Conservation (phyloP, 2,113 vertebrate species). For the Saguinus imperator region DNA sequence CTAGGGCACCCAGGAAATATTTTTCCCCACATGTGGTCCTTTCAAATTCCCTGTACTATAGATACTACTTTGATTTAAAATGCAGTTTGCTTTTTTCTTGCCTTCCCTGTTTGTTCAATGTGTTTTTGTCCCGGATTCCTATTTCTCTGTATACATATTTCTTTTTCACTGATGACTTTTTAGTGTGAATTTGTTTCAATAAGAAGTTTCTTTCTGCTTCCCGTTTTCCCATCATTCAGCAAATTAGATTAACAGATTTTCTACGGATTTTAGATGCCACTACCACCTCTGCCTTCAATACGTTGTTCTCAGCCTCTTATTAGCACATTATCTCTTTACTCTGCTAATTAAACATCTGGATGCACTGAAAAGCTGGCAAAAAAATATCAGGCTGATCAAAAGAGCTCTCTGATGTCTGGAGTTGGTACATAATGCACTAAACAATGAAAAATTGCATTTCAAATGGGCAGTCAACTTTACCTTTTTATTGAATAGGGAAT, state of each 20-base stretch:
- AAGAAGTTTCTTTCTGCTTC: neutral
- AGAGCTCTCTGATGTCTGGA: conserved; percentile 18
- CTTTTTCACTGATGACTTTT: conserved; percentile 47
- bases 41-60: conserved; percentile 66
- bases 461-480: conserved; percentile 54
- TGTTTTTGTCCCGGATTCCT: conserved; percentile 35
- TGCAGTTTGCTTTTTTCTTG: conserved; percentile 52
- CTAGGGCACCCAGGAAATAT: conserved; percentile 55
- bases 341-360: conserved; percentile 57
- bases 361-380: conserved; percentile 42
- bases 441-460: conserved; percentile 54
- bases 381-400: conserved; percentile 36
- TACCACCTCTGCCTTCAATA: neutral
- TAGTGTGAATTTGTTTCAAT: conserved; percentile 6
- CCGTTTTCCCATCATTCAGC: neutral
- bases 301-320: conserved; percentile 4
- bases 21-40: conserved; percentile 60
- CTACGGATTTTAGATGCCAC: conserved; percentile 11
- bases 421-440: neutral
- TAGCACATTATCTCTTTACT: conserved; percentile 53
- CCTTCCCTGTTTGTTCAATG: conserved; percentile 37
- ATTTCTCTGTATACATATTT: conserved; percentile 15
- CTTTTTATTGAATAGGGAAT: neutral
- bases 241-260: conserved; percentile 58
- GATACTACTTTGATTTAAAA: conserved; percentile 73